Evolutionary conservation across 2,888 invertebrate genomes (phyloP), one percentile per base, ranked within the genome.

Genomic region (Cybosia mesomella): DNA sequence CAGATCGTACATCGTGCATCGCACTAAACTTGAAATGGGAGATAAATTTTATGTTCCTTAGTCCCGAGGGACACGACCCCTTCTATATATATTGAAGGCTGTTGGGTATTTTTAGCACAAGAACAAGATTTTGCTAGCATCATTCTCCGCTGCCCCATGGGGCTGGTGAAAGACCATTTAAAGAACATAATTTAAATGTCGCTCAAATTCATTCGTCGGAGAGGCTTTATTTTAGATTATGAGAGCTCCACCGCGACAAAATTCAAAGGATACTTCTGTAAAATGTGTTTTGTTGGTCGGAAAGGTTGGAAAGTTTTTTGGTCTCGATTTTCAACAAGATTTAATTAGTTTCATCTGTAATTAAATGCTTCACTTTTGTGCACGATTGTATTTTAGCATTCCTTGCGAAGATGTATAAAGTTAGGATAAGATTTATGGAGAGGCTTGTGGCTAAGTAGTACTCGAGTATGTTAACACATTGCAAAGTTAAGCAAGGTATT

Each of bases 101-200:
- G 65, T 60, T 24, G 36, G 39, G 15, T 81, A 79, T 79, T 76
- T 79, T 76, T 74, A 76, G 74, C 36, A 58, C 67, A 75, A 70
- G 71, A 67, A 71, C 62, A 81, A 71, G 70, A 68, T 70, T 36
- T 67, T 70, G 57, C 36, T 57, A 18, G 18, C 53, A 68, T 81
- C 67, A 70, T 63, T 68, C 74, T 58, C 43, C 18, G 8, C 11
- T 21, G 39, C 55, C 55, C 57, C 64, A 24, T 57, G 49, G 22
- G 57, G 18, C 28, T 18, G 21, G 49, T 21, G 21, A 21, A 58
- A 36, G 7, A 22, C 22, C 34, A 32, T 32, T 32, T 32, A 15
- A 18, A 15, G 39, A 43, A 18, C 5, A 43, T 43, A 43, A 43
- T 43, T 43, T 18, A 43, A 18, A 43, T 43, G 43, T 43, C 18